These are phyloP conservation scores for Athalia cordata DNA, from an alignment of 2,888 invertebrate genomes.

Conservation along the genomic window DNA sequence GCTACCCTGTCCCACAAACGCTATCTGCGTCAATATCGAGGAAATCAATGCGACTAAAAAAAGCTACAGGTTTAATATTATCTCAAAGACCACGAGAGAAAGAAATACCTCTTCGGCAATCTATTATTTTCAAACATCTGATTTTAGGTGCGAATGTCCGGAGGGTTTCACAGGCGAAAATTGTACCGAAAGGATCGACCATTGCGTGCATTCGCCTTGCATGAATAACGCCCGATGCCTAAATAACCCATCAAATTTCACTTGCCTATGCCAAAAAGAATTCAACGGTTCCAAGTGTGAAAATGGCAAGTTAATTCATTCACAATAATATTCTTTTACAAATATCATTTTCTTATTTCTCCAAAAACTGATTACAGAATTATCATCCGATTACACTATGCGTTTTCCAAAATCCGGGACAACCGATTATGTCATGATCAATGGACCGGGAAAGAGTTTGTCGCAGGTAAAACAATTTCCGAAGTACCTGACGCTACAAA, in stretches of 20 bases:
- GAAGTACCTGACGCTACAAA: not conserved
- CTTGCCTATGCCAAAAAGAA: slow-evolving; percentile 75
- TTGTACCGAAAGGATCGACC: slow-evolving; percentile 74
- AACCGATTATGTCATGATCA: slow-evolving; percentile 77
- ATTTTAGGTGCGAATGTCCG: slow-evolving; percentile 76
- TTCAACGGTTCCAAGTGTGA: slow-evolving; percentile 76
- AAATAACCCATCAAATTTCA: slow-evolving; percentile 65
- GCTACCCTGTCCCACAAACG: slow-evolving; percentile 74
- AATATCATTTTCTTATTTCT: not conserved
- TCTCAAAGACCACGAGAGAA: not conserved
- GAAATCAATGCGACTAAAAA: slow-evolving; percentile 70
- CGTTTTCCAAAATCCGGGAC: slow-evolving; percentile 77
- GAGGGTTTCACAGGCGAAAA: slow-evolving; percentile 75
- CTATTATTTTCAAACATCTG: not conserved
- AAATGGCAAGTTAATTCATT: slow-evolving; percentile 69
- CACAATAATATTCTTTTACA: too few relatives aligned
- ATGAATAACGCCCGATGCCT: slow-evolving; percentile 74
- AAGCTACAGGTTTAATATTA: slow-evolving; percentile 70
- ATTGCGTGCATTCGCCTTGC: slow-evolving; percentile 70
- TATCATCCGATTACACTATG: slow-evolving; percentile 76
- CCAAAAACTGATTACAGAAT: slow-evolving; percentile 59
- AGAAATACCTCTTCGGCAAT: not conserved
- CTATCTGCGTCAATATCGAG: slow-evolving; percentile 73
- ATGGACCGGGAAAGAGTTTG: slow-evolving; percentile 74
- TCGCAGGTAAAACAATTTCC: slow-evolving; percentile 69